A percentile compares a stretch with the other conserved stretches of the same genome.
Evolutionary conservation across 2,113 vertebrate species (phyloP).

Genomic region (Dasyprocta punctata): DNA sequence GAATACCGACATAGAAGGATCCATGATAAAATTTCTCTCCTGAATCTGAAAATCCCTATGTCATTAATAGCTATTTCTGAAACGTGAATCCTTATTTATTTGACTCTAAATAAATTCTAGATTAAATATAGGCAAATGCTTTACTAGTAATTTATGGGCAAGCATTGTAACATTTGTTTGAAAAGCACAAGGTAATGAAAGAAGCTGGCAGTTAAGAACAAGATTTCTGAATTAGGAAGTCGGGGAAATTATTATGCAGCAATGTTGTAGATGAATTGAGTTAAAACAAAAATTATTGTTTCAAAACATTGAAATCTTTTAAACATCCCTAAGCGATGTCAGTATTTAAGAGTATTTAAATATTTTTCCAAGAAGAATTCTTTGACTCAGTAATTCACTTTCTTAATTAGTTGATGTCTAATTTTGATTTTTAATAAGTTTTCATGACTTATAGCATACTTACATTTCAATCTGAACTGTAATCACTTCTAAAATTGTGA

Average conservation of each 20-base stretch:
- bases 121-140: background rate
- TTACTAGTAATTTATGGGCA: background rate
- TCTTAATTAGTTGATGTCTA: background rate
- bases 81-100: background rate
- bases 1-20: background rate
- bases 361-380: background rate
- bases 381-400: background rate
- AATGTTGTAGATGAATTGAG: background rate
- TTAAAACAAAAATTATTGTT: background rate
- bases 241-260: background rate
- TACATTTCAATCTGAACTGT: background rate
- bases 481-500: background rate
- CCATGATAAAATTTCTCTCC: background rate
- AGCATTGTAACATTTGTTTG: background rate
- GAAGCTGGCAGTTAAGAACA: background rate
- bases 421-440: conserved; percentile 30
- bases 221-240: background rate
- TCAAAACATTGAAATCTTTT: background rate
- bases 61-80: background rate
- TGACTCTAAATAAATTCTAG: background rate
- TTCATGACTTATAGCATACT: background rate
- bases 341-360: background rate
- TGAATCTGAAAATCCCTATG: background rate
- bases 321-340: background rate
- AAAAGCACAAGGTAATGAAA: background rate